Conservation (phyloP, 1,140 invertebrate species). For the Drosophila triauraria region DNA sequence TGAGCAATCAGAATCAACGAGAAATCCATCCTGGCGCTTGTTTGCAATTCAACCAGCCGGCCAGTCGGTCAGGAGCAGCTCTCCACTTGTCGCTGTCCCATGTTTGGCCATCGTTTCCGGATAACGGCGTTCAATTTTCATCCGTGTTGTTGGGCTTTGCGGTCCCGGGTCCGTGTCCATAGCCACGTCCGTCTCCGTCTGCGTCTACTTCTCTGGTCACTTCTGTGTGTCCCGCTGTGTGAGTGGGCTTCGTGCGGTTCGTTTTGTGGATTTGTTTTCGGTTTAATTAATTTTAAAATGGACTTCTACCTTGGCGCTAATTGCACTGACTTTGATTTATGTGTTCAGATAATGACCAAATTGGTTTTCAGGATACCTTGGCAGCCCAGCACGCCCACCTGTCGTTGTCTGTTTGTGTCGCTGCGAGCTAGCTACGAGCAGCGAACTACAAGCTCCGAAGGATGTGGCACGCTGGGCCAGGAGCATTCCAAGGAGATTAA, state of each 20-base stretch:
- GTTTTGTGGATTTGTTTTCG: constrained; percentile 64
- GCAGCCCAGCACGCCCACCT: background rate
- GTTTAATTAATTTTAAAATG: constrained; percentile 63
- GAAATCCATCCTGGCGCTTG: constrained; percentile 38
- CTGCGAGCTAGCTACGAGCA: background rate
- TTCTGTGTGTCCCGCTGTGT: constrained; percentile 5
- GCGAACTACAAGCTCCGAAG: background rate
- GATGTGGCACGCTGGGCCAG: constrained; percentile 30
- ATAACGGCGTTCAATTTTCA: constrained; percentile 43
- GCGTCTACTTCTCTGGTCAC: background rate
- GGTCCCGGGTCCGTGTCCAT: background rate
- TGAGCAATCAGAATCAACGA: constrained; percentile 34
- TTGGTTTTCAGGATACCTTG: constrained; percentile 44
- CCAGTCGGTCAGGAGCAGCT: constrained; percentile 21
- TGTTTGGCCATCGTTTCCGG: constrained; percentile 42
- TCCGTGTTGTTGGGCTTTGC: constrained; percentile 21
- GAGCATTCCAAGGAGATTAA: constrained; percentile 39
- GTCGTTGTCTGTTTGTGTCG: constrained; percentile 36
- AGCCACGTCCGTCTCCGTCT: too few relatives aligned
- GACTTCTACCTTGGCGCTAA: constrained; percentile 62
- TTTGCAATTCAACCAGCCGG: constrained; percentile 32
- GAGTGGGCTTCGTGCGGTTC: constrained; percentile 53
- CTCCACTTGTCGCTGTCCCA: constrained; percentile 25
- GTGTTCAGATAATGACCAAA: constrained; percentile 62
- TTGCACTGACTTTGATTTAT: constrained; percentile 63